Evolutionary conservation across 2,888 invertebrate genomes (phyloP), one percentile per base, ranked within the genome.

Genomic region (Nomada goodeniana): DNA sequence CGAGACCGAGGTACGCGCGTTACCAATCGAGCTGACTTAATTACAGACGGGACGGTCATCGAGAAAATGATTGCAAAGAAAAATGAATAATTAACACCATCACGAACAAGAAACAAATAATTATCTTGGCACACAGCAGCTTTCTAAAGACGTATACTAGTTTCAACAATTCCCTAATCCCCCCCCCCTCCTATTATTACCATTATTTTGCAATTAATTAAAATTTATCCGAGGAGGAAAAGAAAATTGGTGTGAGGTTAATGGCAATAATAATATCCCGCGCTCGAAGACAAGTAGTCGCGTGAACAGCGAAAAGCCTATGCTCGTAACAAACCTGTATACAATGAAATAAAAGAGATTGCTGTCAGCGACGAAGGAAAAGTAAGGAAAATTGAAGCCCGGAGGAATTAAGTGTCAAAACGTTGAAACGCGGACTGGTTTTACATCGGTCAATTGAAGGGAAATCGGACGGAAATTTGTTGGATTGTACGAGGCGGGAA

Each of bases 381-480:
- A 26, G n/a, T 13, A 29, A 4, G 23, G 47, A 57, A 63, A 63
- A 57, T 36, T 50, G 23, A 10, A 47, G 52, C 23, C 23, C 5
- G 1, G 36, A 36, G 36, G 7, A 36, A 36, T 36, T 36, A 53
- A 29, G 68, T n/a, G 63, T 29, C 29, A 36, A 44, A 65, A 50
- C 29, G 36, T 36, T 36, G 36, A 7, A 50, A 64, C 29, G 52
- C 20, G 64, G 29, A 59, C 60, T 50, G 29, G 13, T 15, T 63
- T 15, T 18, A 44, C 47, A 65, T 26, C 47, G 63, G 61, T 9
- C 60, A 26, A 55, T 36, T 44, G 55, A 61, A 20, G 67, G 36
- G 60, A 74, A 78, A 78, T 74, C 44, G 15, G 60, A 60, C 50
- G 7, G n/a, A 53, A 29, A 44, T 52, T 42, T 29, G 20, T 11